Evolutionary conservation across 2,888 invertebrate species (phyloP), one percentile per base, ranked within the genome.

Genomic region (Deroplatys truncata): DNA sequence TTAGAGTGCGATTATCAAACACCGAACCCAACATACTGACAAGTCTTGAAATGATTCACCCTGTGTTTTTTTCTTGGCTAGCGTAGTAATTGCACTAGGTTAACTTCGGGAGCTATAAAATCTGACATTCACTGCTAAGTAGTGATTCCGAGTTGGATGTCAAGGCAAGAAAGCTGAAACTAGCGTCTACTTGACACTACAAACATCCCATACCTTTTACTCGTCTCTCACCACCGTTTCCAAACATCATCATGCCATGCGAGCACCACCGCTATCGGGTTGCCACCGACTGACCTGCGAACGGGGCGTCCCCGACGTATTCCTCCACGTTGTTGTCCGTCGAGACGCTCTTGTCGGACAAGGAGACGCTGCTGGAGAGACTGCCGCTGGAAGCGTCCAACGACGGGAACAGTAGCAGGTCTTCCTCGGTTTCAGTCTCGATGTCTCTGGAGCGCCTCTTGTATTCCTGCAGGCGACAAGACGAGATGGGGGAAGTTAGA

Each of bases 361-460:
- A 94, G 5, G 96, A 96, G 87, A 96, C 95, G 92, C 96, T 96
- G 91, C 96, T 96, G 88, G 95, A 95, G 90, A 97, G 95, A 15
- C 97, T 97, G 88, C 97, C 97, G 91, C 96, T 96, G 91, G 96
- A 96, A 87, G 94, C 95, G 91, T 95, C 95, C 91, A 93, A 90
- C 49, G 91, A 91, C 28, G 90, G 90, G 88, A 95, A 92, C 93
- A 92, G 94, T 94, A 92, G 93, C 91, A 94, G 92, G 91, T 94
- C 94, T 92, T 94, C 94, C 91, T 94, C 97, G 3, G 96, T 97
- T 93, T 97, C 97, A 7, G 98, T 98, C 93, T 97, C 97, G 95
- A 97, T 97, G 94, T 97, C 97, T 91, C 96, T 96, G 15, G 98
- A 98, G 91, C 97, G 95, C 92, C 98, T 94, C 93, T 98, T 98